A percentile compares a stretch with the other conserved stretches of the same genome.
phyloP scores from a whole-genome alignment of 2,888 invertebrate species.

The Drosophila emarginata region DNA sequence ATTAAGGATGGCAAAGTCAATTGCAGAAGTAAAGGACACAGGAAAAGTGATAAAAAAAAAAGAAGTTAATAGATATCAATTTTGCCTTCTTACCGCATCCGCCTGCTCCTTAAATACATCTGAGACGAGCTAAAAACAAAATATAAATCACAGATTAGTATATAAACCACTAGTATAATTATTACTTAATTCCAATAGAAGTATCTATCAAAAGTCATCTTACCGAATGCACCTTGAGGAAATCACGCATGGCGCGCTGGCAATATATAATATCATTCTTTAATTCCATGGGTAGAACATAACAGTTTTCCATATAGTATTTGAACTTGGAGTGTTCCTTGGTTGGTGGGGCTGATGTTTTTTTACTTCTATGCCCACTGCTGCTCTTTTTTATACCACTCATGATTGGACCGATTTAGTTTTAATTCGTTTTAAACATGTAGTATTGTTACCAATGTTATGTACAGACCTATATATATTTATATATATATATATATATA shows the following conservation, averaged over 20 bases:
- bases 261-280: slow-evolving; percentile 81
- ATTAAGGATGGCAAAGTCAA: background rate
- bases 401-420: background rate
- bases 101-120: slow-evolving; percentile 75
- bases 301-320: slow-evolving; percentile 73
- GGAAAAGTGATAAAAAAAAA: slow-evolving; percentile 7
- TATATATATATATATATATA: background rate
- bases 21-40: slow-evolving; percentile 8
- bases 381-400: background rate
- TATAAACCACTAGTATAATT: no score
- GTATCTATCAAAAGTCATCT: slow-evolving; percentile 29
- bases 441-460: background rate
- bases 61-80: slow-evolving; percentile 8
- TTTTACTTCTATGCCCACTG: background rate
- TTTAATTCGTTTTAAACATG: background rate
- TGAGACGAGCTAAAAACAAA: slow-evolving; percentile 65
- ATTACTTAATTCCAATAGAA: no score
- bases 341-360: background rate
- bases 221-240: slow-evolving; percentile 81
- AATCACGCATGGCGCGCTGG: slow-evolving; percentile 78
- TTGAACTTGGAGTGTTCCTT: slow-evolving; percentile 42
- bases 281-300: slow-evolving; percentile 77
- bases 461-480: slow-evolving; percentile 1
- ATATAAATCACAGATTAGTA: background rate
- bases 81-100: slow-evolving; percentile 68